These are phyloP conservation scores for Passer montanus DNA, from an alignment of 2,113 vertebrate genomes.

Conservation along the genomic window DNA sequence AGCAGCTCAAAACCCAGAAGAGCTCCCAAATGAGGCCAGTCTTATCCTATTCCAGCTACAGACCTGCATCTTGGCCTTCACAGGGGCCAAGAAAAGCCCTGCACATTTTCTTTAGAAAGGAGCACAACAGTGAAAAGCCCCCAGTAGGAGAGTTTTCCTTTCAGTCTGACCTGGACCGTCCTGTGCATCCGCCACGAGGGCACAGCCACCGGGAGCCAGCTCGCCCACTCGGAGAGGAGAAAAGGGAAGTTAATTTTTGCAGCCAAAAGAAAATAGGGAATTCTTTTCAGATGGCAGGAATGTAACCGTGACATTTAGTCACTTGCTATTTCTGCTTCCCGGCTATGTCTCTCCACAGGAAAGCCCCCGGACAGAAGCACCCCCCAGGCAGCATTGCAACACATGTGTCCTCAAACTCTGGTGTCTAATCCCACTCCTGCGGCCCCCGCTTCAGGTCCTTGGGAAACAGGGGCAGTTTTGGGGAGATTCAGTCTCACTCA, in stretches of 20 bases:
- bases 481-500: fast-evolving
- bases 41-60: slow-evolving; percentile 21
- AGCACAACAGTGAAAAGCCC: slow-evolving; percentile 55
- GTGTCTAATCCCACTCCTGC: background rate
- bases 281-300: slow-evolving; percentile 47
- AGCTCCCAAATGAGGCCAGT: slow-evolving; percentile 33
- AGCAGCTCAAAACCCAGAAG: background rate
- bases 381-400: background rate
- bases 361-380: background rate
- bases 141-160: slow-evolving; percentile 45
- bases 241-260: slow-evolving; percentile 37
- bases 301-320: slow-evolving; percentile 31
- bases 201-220: slow-evolving; percentile 32
- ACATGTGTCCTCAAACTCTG: background rate
- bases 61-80: slow-evolving; percentile 42
- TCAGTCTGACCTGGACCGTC: slow-evolving; percentile 52
- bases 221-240: background rate
- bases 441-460: fast-evolving
- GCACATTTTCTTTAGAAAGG: slow-evolving; percentile 49
- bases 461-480: background rate
- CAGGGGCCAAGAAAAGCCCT: slow-evolving; percentile 35
- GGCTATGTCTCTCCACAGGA: background rate
- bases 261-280: slow-evolving; percentile 56
- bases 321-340: slow-evolving; percentile 20
- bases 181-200: slow-evolving; percentile 20